Conservation (phyloP, 2,113 vertebrate species). For the Nannospalax galili region DNA sequence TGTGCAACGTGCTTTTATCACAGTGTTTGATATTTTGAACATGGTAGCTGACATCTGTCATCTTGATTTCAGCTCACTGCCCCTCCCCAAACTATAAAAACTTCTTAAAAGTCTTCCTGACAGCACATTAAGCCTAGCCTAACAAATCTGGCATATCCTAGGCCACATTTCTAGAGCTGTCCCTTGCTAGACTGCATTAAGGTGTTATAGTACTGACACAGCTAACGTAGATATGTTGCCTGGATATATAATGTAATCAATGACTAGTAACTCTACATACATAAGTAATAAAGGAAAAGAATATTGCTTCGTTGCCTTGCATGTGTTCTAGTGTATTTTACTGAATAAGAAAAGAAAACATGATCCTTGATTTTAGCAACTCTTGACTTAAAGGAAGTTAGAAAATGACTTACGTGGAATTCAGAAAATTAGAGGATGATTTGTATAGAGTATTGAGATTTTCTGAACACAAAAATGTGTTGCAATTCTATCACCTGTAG, state of each 20-base stretch:
- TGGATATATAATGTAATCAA: not conserved
- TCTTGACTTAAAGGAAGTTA: not conserved
- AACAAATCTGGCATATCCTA: constrained; percentile 2
- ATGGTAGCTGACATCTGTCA: not conserved
- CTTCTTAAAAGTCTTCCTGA: constrained; percentile 3
- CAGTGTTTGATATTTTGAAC: constrained; percentile 20
- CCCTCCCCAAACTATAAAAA: constrained; percentile 31
- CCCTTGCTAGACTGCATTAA: not conserved
- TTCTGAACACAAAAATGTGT: not conserved
- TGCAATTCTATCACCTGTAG: not conserved
- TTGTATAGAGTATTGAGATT: not conserved
- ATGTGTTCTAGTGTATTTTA: not conserved
- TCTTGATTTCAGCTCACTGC: not conserved
- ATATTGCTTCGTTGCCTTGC: not conserved
- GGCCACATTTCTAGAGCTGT: not conserved
- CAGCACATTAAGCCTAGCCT: not conserved
- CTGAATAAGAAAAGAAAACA: not conserved
- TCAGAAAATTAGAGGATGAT: not conserved
- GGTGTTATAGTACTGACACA: not conserved
- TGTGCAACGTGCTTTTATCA: not conserved
- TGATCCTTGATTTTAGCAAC: not conserved
- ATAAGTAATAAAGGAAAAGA: not conserved
- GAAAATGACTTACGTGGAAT: not conserved
- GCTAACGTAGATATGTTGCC: not conserved
- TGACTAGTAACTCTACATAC: not conserved